Base-by-base conservation (phyloP, 2,113 vertebrate species). In the Hydrochoerus hydrochaeris region DNA sequence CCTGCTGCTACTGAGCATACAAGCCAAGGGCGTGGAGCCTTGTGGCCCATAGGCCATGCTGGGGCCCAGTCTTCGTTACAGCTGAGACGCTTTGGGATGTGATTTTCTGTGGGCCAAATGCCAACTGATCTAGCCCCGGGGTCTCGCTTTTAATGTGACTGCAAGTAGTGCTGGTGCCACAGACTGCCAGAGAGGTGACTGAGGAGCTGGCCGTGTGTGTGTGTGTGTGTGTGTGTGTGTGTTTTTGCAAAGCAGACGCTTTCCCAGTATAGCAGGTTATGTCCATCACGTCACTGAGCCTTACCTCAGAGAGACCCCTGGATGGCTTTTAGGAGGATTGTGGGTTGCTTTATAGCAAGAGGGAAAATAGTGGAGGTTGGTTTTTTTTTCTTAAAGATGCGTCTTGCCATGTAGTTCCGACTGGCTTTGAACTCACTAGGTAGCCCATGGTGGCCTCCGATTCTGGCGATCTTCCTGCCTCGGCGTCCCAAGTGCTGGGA, bases 221-320 rank as follows among this genome's bases (percentile, higher is more conserved):
- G 38, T 17, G 11, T 11, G 12, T 46, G n/a, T n/a, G 0, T 1
- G 38, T 1, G 1, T 10, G 4, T 9, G 38, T 17, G 11, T 11
- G 12, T 46, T 57, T 81, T 82, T 24, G 81, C n/a, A 41, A 54
- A 57, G n/a, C 26, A 11, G 30, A 90, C 78, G n/a, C 26, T 38
- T 10, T n/a, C 26, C 35, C 22, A 3, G 49, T 5, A 7, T 46
- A 5, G 41, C 22, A 16, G 54, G 60, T n/a, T 20, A 22, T 16
- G 16, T 41, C 60, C 1, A 1, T 57, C 4, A 0, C 3, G 60
- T 71, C 38, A n/a, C 49, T 52, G 8, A 0, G 41, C 9, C 60
- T 60, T 38, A 38, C 9, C 65, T 65, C 49, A n/a, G 10, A 13
- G 67, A 41, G 46, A 49, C 57, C 9, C 10, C 14, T 57, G 10